phyloP scores from a whole-genome alignment of 2,888 invertebrate genomes.

The Autographa gamma region DNA sequence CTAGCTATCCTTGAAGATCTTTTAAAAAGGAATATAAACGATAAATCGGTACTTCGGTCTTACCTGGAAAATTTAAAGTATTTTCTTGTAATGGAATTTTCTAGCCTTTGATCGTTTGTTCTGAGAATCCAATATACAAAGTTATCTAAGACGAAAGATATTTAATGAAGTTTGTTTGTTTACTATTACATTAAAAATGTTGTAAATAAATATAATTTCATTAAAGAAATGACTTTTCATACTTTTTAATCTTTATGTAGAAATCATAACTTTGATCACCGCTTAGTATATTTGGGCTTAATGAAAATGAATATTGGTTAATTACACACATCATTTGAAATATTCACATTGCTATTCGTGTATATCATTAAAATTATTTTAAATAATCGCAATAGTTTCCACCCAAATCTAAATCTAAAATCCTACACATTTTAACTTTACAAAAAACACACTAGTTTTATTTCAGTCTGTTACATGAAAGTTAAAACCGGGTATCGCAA shows the following conservation, averaged over 20 bases:
- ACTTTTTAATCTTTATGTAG: too few species aligned
- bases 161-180: neutral
- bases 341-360: too few species aligned
- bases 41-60: slow-evolving; percentile 14
- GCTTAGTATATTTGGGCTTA: too few species aligned
- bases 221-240: too few species aligned
- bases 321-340: too few species aligned
- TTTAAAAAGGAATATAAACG: slow-evolving; percentile 13
- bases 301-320: too few species aligned
- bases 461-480: slow-evolving; percentile 20
- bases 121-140: neutral
- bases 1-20: slow-evolving; percentile 35
- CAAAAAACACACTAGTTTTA: neutral
- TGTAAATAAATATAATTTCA: too few species aligned
- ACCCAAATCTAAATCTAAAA: neutral
- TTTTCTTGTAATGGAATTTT: slow-evolving; percentile 1
- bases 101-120: neutral
- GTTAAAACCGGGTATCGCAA: slow-evolving; percentile 58
- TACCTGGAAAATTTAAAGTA: slow-evolving; percentile 12
- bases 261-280: too few species aligned
- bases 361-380: too few species aligned
- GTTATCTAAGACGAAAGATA: neutral
- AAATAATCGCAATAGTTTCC: neutral
- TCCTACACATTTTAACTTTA: neutral
- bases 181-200: too few species aligned